Conservation (phyloP, 2,797 vertebrate genomes). For the Poecilia gillii region DNA sequence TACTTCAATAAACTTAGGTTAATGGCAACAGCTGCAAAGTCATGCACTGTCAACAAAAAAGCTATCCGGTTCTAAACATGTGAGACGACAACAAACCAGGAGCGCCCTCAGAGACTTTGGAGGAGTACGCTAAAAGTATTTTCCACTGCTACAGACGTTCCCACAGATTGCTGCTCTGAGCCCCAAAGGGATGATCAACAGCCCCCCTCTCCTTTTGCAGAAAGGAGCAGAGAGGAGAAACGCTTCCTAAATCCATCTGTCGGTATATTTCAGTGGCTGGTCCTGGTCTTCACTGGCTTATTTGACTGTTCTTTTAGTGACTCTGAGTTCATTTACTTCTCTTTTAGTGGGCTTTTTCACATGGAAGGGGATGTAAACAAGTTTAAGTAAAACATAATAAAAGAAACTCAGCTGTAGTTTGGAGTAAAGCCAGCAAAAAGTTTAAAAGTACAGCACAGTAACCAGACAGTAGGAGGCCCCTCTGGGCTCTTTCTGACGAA, state of each 20-base stretch:
- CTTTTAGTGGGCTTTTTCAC: neutral
- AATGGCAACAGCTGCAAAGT: neutral
- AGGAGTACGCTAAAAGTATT: slow-evolving; percentile 2
- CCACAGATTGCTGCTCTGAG: slow-evolving; percentile 9
- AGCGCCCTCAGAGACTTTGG: neutral
- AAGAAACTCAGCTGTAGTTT: neutral
- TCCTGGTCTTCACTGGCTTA: neutral
- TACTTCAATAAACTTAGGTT: neutral
- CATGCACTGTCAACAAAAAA: neutral
- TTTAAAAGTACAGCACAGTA: neutral
- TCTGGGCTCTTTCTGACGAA: neutral
- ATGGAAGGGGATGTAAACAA: neutral
- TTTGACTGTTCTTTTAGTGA: neutral
- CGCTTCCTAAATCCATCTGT: slow-evolving; percentile 1
- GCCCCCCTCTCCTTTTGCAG: neutral
- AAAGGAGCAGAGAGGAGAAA: neutral
- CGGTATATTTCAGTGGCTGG: neutral
- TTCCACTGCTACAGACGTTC: slow-evolving; percentile 9
- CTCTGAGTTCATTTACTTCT: neutral
- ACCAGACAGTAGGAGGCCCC: neutral
- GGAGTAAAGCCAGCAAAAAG: neutral
- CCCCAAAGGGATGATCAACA: neutral
- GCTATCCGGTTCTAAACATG: neutral
- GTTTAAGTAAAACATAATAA: neutral
- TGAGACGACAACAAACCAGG: neutral